These are phyloP conservation scores for Microtus montanus DNA, from an alignment of 2,113 vertebrate species.

Conservation along the genomic window DNA sequence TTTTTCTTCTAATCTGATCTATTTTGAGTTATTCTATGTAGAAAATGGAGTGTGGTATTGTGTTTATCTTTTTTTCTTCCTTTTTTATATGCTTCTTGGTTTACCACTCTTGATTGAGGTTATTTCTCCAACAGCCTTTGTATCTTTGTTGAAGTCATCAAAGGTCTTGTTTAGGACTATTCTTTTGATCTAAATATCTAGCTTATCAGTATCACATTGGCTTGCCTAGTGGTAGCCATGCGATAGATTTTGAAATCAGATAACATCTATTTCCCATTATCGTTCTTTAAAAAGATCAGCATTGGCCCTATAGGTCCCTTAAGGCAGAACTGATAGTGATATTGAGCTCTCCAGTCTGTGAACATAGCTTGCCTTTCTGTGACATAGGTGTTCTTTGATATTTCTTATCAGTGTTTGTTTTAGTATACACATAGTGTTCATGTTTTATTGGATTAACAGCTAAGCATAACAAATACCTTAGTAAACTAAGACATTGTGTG, in stretches of 20 bases:
- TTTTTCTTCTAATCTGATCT: background rate
- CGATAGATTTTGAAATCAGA: background rate
- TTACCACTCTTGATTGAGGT: background rate
- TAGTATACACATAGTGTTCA: background rate
- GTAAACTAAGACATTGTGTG: background rate
- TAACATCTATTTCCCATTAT: background rate
- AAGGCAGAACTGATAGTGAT: background rate
- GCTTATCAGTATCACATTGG: background rate
- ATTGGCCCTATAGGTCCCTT: background rate
- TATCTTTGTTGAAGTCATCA: background rate
- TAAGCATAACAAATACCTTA: background rate
- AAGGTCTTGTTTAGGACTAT: background rate
- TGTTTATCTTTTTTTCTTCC: background rate
- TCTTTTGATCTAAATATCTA: background rate
- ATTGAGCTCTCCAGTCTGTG: background rate
- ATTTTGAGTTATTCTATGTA: background rate
- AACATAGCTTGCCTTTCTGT: background rate
- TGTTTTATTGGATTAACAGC: background rate
- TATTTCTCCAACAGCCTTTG: slow-evolving; percentile 5
- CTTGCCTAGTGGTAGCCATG: background rate
- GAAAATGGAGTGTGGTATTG: background rate
- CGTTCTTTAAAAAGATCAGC: background rate
- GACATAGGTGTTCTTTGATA: background rate
- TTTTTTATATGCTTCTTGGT: background rate
- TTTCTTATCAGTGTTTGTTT: background rate